Base-by-base conservation (phyloP, 2,113 vertebrate species). In the Paradisaea rubra region DNA sequence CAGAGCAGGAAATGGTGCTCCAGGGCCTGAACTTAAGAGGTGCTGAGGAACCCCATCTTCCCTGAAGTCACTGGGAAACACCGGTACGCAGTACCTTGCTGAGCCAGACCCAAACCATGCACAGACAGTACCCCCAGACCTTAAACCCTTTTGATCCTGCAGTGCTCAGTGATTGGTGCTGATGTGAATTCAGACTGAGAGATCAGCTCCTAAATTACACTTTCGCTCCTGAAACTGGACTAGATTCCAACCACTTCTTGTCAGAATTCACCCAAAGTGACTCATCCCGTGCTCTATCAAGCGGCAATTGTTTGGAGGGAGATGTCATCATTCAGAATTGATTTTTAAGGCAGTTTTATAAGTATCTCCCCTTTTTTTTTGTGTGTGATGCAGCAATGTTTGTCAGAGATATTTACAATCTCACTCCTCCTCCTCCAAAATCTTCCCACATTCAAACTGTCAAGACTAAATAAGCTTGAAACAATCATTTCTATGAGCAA, bases 341-440 rank as follows among this genome's bases (percentile, higher is more conserved):
- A 77, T 92, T 96, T 94, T 95, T 95, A 97, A 96, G 92, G 95
- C 96, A 97, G 86, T 95, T 96, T 97, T 60, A 47, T 94, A 95
- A 84, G 86, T 82, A 79, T 96, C 88, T 95, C 96, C 91, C 94
- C 73, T 9, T 30, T 45, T 70, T 66, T 76, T 81, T 13, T 78
- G 73, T 89, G 81, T 88, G 92, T 94, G 82, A 97, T 96, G 91
- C 95, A 96, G 93, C 94, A 93, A 57, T 91, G 86, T 95, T 92
- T 96, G 73, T 95, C 81, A 92, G 66, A 89, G 84, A 92, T 93
- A 96, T 95, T 95, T 94, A 95, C 92, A 93, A 57, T 82, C 82
- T 91, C 81, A 74, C 79, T 91, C 81, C 63, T 92, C 84, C 86
- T 90, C 86, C 87, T 92, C 59, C 66, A 87, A 96, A 71, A 65